Evolutionary conservation across 2,113 vertebrate genomes (phyloP).

Genomic region (Phasianus colchicus): DNA sequence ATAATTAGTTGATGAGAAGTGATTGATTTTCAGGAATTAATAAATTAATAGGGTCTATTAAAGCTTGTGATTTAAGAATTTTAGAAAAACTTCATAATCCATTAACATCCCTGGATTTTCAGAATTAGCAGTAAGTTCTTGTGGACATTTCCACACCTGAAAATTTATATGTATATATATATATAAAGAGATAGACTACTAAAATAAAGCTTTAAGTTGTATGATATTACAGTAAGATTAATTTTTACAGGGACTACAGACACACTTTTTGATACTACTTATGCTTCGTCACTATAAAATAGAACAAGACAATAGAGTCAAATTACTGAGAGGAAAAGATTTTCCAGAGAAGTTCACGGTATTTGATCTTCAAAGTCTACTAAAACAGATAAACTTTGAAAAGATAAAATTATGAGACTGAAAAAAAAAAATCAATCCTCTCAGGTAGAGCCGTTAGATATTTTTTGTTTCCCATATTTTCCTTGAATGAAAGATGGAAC

Average conservation of each 20-base stretch:
- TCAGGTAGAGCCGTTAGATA: neutral
- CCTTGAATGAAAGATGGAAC: neutral
- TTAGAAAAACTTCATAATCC: neutral
- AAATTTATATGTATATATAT: neutral
- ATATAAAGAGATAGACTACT: neutral
- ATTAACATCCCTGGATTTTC: accelerated
- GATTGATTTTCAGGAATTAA: neutral
- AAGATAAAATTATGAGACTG: neutral
- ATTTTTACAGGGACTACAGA: neutral
- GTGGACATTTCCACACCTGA: neutral
- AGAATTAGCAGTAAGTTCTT: neutral
- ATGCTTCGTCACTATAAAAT: neutral
- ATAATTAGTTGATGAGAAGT: accelerated
- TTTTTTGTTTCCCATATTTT: neutral
- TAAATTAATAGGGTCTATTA: neutral
- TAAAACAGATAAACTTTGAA: neutral
- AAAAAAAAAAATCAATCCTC: neutral
- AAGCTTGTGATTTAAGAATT: neutral
- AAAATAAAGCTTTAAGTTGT: neutral
- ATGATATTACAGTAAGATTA: neutral
- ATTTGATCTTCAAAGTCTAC: neutral
- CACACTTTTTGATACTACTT: neutral
- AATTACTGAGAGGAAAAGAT: neutral
- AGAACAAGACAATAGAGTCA: neutral
- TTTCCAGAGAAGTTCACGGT: neutral